Conservation (phyloP, 2,888 invertebrate species). For the Chalcosyrphus nemorum region DNA sequence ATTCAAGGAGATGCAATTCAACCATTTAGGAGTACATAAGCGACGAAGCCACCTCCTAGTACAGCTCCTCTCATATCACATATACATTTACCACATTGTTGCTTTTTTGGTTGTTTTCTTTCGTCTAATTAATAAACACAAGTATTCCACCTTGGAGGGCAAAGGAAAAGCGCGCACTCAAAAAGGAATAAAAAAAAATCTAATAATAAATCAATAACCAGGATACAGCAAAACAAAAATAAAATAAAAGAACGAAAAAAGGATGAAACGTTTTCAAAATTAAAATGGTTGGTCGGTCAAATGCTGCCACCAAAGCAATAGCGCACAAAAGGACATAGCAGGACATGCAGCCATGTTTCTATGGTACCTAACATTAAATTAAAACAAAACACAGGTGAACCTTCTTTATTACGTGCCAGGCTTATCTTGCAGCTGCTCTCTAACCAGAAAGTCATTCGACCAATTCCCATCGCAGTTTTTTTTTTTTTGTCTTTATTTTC, state of each 20-base stretch:
- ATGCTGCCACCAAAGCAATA: constrained; percentile 24
- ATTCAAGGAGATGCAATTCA: constrained; percentile 57
- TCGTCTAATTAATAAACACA: constrained; percentile 73
- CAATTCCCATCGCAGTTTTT: background rate
- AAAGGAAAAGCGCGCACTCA: constrained; percentile 44
- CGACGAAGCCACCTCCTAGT: constrained; percentile 65
- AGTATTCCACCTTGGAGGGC: constrained; percentile 68
- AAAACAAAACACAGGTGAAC: constrained; percentile 65
- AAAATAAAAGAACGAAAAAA: constrained; percentile 71
- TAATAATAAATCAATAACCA: constrained; percentile 63
- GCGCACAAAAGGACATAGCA: constrained; percentile 26
- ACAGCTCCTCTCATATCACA: constrained; percentile 17
- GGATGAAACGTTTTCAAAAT: constrained; percentile 67
- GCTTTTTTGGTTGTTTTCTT: constrained; percentile 67
- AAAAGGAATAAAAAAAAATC: constrained; percentile 36
- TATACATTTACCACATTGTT: constrained; percentile 39
- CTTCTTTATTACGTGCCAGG: constrained; percentile 58
- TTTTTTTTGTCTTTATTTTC: background rate
- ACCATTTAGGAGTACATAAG: constrained; percentile 68
- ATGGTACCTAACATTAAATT: constrained; percentile 41
- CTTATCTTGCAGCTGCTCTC: constrained; percentile 43
- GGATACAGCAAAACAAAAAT: constrained; percentile 46
- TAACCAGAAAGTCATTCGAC: constrained; percentile 18
- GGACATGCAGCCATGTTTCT: constrained; percentile 50
- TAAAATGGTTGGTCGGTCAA: constrained; percentile 72